Base-by-base conservation (phyloP, 2,797 vertebrate genomes). In the Molossus alvarezi region DNA sequence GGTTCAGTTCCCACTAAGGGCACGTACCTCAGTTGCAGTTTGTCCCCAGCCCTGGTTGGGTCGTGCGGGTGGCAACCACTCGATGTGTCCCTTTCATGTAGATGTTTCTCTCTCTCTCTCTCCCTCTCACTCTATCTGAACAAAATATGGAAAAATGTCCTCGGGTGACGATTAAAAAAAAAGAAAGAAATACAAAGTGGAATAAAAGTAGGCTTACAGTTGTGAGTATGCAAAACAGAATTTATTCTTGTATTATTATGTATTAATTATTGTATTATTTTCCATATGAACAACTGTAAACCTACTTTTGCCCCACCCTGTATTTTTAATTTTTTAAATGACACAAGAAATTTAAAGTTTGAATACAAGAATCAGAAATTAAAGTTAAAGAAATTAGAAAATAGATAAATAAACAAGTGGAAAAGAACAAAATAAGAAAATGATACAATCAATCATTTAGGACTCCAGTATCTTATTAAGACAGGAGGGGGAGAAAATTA, bases 311-410 rank as follows among this genome's bases (percentile, higher is more conserved):
- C 7, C n/a, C 55, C 57, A 79, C 7, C 13, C 12, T 79, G 33
- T 33, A 25, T 37, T 79, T 79, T 79, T 83, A 48, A 73, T 41
- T 92, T 91, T 88, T 88, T 72, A 62, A 64, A 76, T 72, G 20
- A 93, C 29, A 58, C 23, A 25, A 87, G 17, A 90, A 88, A 76
- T 45, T 71, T 69, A 48, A 85, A 86, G 60, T 62, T 33, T 84
- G 76, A 67, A 58, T 23, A 64, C 20, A 69, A 92, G 21, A 81
- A 88, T 65, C n/a, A 57, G 17, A 82, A 62, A 9, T 92, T 76
- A 92, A 76, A 73, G 12, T 20, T 85, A 33, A 93, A 86, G 33
- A 81, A 29, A 83, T 91, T 51, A 41, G 29, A 96, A 91, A 77
- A 87, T 75, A 85, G 58, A 65, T 58, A 60, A 53, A 55, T 57